A percentile compares a stretch with the other conserved stretches of the same genome.
Evolutionary conservation across 2,797 vertebrate genomes (phyloP).

Genomic region (Urosaurus nigricauda): DNA sequence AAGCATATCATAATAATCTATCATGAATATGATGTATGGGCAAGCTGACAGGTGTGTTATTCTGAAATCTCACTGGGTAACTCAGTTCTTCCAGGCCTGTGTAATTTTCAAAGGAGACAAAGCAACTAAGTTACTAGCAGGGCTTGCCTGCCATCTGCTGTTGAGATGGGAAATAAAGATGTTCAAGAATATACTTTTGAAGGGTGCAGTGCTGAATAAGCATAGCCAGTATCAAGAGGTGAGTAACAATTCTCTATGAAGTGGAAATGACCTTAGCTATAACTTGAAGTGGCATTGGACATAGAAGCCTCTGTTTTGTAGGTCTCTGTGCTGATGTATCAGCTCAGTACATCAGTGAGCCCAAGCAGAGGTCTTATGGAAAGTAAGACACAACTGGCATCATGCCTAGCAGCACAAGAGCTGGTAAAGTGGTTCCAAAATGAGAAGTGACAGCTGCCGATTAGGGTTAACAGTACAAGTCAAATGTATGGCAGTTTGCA

Average conservation of each 20-base stretch:
- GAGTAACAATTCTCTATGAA: neutral
- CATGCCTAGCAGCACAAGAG: neutral
- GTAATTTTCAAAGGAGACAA: neutral
- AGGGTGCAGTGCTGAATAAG: neutral
- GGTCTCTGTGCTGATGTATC: neutral
- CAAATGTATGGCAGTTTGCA: no score
- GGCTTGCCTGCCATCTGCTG: conserved; percentile 74
- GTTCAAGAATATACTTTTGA: neutral
- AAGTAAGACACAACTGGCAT: neutral
- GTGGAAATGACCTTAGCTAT: neutral
- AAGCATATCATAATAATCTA: neutral
- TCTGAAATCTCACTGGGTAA: conserved; percentile 7
- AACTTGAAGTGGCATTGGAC: neutral
- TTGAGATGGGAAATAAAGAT: neutral
- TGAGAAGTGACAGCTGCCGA: neutral
- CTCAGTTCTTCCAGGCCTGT: conserved; percentile 14
- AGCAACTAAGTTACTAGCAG: conserved; percentile 2
- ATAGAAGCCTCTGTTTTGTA: neutral
- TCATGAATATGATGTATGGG: neutral
- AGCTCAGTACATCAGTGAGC: neutral
- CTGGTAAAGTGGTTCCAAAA: neutral
- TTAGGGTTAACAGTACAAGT: no score
- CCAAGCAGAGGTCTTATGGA: neutral
- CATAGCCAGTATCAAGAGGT: no score
- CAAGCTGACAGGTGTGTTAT: conserved; percentile 2